These are phyloP conservation scores for Drosophila seclusa DNA, from an alignment of 2,888 invertebrate genomes.

Conservation along the genomic window DNA sequence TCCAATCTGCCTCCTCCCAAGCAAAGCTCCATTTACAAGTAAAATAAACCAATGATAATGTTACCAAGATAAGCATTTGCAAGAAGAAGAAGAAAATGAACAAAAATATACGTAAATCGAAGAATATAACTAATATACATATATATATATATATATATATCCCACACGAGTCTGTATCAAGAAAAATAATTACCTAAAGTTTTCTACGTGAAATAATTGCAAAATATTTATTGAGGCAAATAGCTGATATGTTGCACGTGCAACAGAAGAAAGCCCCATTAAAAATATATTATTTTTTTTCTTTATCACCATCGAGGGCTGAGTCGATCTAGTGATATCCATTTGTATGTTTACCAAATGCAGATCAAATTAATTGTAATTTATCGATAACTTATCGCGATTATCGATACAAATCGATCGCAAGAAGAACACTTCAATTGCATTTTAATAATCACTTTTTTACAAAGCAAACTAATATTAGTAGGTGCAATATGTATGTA, in stretches of 20 bases:
- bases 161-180: background rate
- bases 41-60: background rate
- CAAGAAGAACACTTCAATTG: background rate
- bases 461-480: background rate
- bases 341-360: background rate
- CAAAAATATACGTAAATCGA: background rate
- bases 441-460: background rate
- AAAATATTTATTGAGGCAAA: background rate
- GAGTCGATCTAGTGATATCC: background rate
- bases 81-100: background rate
- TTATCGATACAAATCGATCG: background rate
- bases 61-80: background rate
- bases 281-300: background rate
- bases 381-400: background rate
- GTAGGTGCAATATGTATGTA: background rate
- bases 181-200: background rate
- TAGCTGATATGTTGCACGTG: background rate
- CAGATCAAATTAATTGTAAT: background rate
- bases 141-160: background rate
- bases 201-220: background rate
- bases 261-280: background rate
- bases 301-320: background rate
- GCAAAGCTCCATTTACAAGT: background rate
- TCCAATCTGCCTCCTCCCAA: no score
- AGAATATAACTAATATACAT: background rate